Conservation (phyloP, 2,113 vertebrate species). For the Grammomys surdaster region DNA sequence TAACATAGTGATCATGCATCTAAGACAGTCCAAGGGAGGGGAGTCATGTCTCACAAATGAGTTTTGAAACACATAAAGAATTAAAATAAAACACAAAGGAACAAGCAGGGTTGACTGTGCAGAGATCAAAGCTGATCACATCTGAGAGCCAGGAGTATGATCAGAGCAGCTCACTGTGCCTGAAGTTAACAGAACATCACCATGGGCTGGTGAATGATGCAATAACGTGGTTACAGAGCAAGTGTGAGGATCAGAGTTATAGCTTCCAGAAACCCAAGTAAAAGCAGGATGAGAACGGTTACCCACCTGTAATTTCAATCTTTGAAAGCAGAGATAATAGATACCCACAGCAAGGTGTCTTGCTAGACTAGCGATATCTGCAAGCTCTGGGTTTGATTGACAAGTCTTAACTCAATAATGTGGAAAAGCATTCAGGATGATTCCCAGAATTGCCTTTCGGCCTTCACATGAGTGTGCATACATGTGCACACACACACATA, state of each 20-base stretch:
- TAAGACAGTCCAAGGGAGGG: background rate
- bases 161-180: background rate
- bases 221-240: no score
- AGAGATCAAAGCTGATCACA: background rate
- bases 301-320: background rate
- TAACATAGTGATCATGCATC: background rate
- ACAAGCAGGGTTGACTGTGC: background rate
- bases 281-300: background rate
- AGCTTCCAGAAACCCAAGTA: background rate
- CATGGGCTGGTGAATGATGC: no score
- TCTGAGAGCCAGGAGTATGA: background rate
- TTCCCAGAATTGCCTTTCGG: background rate
- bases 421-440: background rate
- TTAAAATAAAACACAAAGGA: background rate
- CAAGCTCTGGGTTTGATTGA: background rate
- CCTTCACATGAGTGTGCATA: background rate
- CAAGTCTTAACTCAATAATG: background rate
- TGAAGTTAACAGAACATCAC: background rate
- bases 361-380: background rate
- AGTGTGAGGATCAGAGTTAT: background rate
- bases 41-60: background rate
- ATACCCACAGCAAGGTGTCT: background rate
- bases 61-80: background rate
- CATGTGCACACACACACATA: background rate
- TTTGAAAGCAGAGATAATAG: no score